These are phyloP conservation scores for Limosa lapponica DNA, from an alignment of 2,797 vertebrate species.

Conservation along the genomic window DNA sequence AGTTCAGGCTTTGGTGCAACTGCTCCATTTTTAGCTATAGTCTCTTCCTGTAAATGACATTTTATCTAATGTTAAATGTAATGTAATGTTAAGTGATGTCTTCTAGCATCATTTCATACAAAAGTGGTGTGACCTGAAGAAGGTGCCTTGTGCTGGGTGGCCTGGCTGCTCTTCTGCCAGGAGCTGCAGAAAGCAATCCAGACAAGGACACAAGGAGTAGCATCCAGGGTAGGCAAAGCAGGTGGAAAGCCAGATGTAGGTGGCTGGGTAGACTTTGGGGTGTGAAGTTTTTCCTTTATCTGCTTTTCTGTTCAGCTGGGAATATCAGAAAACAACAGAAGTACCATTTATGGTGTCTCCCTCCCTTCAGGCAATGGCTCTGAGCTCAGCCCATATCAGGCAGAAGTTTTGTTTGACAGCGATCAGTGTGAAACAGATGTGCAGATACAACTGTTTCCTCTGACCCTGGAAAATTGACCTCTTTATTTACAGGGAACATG, in stretches of 20 bases:
- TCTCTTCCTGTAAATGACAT: accelerated
- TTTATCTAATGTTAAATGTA: background rate
- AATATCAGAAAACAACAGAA: background rate
- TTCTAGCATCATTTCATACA: background rate
- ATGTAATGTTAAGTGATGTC: no score
- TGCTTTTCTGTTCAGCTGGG: background rate
- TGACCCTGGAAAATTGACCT: background rate
- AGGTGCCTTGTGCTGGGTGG: background rate
- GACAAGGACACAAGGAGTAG: background rate
- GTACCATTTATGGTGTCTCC: background rate
- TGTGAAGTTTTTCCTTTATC: background rate
- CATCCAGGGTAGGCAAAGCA: background rate
- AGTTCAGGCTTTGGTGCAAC: background rate
- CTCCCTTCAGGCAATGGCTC: background rate
- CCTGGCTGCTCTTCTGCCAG: background rate
- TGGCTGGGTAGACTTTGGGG: background rate
- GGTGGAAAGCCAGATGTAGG: background rate
- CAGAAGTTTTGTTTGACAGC: background rate
- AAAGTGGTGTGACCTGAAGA: background rate
- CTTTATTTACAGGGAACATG: background rate
- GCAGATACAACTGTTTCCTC: background rate
- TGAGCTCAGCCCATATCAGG: background rate
- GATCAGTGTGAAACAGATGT: background rate
- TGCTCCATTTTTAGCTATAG: background rate
- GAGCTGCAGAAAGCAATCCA: background rate